Percentiles rank a stretch among this genome's conserved stretches.
Conservation (phyloP, 2,113 vertebrate genomes). For the Dipodomys stephensi region DNA sequence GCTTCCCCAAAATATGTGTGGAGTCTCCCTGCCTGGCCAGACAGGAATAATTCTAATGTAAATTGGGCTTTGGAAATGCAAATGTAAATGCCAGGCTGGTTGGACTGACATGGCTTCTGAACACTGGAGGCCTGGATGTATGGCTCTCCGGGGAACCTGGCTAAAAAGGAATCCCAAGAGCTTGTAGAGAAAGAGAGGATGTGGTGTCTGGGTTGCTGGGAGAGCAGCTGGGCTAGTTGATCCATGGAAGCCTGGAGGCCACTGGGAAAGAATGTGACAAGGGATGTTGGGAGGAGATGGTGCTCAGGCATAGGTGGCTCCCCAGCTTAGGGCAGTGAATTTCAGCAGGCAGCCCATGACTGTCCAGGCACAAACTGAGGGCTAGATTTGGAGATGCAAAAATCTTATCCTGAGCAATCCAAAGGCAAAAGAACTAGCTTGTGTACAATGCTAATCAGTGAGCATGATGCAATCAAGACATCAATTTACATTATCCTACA, state of each 20-base stretch:
- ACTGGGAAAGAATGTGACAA: background rate
- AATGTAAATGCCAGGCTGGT: constrained; percentile 40
- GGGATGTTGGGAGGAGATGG: background rate
- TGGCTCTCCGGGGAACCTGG: constrained; percentile 22
- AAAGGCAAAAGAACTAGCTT: background rate
- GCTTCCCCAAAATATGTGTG: constrained; percentile 45
- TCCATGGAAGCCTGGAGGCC: background rate
- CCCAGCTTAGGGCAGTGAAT: background rate
- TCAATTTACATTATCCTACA: background rate
- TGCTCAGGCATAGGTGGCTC: background rate
- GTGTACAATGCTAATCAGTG: background rate
- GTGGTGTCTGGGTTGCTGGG: background rate
- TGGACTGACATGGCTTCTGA: constrained; percentile 61
- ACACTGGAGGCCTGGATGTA: constrained; percentile 21
- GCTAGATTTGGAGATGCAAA: background rate
- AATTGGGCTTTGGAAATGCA: constrained; percentile 71
- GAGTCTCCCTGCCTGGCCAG: background rate
- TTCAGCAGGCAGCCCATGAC: background rate
- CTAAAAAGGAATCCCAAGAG: constrained; percentile 54
- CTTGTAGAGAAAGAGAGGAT: constrained; percentile 30
- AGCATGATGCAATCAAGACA: background rate
- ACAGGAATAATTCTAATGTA: constrained; percentile 71
- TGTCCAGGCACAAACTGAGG: background rate
- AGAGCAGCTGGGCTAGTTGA: background rate
- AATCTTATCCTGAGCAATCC: background rate